Evolutionary conservation across 2,888 invertebrate species (phyloP).

Genomic region (Pterostichus niger): DNA sequence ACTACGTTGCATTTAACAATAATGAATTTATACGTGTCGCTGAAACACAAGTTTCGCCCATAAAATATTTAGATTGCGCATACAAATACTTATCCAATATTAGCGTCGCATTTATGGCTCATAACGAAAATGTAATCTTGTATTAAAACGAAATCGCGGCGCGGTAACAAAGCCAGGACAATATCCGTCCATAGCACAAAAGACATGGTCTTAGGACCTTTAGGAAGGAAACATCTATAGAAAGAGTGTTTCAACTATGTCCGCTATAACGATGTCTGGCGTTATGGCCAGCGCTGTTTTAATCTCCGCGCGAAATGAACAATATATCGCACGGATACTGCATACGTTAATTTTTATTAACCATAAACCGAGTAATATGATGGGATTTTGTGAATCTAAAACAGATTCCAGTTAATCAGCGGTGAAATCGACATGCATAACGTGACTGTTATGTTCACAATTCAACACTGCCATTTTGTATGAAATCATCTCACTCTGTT

Average conservation of each 20-base stretch:
- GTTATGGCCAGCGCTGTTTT: constrained; percentile 30
- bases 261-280: neutral
- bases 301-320: constrained; percentile 48
- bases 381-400: constrained; percentile 25
- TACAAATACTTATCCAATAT: constrained; percentile 54
- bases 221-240: constrained; percentile 1
- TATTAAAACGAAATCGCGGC: constrained; percentile 17
- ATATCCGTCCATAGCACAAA: constrained; percentile 45
- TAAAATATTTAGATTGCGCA: constrained; percentile 52
- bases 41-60: constrained; percentile 45
- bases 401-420: constrained; percentile 45
- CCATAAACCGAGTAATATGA: constrained; percentile 61
- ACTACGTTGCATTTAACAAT: constrained; percentile 60
- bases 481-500: neutral
- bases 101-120: constrained; percentile 48
- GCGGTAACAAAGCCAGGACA: constrained; percentile 35
- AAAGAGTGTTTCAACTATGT: neutral
- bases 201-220: constrained; percentile 9
- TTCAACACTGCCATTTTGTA: constrained; percentile 2
- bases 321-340: constrained; percentile 54
- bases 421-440: constrained; percentile 34
- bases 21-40: constrained; percentile 50
- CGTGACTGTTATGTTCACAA: constrained; percentile 9
- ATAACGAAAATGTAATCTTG: constrained; percentile 60
- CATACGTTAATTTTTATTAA: constrained; percentile 65